Conservation (phyloP, 1,140 invertebrate species). For the Pseudomyrmex sp. region DNA sequence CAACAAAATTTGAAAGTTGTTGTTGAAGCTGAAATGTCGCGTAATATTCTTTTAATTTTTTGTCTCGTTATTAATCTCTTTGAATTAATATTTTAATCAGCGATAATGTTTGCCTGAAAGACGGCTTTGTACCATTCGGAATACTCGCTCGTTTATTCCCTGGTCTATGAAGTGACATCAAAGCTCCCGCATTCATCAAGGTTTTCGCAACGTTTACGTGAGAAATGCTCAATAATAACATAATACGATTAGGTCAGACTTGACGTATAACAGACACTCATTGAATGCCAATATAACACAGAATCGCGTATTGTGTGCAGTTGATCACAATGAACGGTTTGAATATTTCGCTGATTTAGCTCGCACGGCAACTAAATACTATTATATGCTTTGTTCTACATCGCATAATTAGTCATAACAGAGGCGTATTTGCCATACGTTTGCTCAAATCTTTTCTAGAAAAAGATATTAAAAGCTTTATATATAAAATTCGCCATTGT, state of each 20-base stretch:
- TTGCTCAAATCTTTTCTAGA: too few relatives aligned
- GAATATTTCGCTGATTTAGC: not conserved
- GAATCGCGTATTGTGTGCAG: not conserved
- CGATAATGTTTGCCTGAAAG: not conserved
- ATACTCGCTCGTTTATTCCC: not conserved
- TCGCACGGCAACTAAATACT: not conserved
- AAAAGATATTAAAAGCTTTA: too few relatives aligned
- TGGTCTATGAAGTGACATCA: not conserved
- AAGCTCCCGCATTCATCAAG: not conserved
- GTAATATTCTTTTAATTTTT: not conserved
- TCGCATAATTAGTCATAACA: not conserved
- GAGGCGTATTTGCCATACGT: too few relatives aligned
- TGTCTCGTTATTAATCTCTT: not conserved
- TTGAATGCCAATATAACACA: not conserved
- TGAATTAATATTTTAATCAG: not conserved
- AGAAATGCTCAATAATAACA: not conserved
- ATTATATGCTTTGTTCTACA: not conserved
- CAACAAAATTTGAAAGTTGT: not conserved
- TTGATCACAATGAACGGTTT: not conserved
- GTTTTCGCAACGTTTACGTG: not conserved
- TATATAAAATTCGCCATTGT: not conserved
- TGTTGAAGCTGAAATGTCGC: too few relatives aligned
- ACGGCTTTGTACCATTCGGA: not conserved
- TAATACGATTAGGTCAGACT: constrained; percentile 12
- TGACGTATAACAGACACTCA: constrained; percentile 23